Percentiles rank a stretch among this genome's conserved stretches.
phyloP scores from a whole-genome alignment of 1,140 invertebrate species.

The Aleiodes sp. region DNA sequence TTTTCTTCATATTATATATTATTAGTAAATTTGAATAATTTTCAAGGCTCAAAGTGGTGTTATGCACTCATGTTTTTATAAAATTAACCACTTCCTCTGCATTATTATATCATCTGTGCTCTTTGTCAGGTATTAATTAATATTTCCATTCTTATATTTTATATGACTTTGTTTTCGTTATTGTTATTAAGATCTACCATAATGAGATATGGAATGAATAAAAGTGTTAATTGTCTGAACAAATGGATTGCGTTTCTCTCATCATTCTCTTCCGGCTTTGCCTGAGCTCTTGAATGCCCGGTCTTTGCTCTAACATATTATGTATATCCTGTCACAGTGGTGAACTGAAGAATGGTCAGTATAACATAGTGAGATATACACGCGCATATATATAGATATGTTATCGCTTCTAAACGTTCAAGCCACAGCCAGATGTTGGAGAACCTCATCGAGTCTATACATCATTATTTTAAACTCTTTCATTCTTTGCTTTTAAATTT shows the following conservation, averaged over 20 bases:
- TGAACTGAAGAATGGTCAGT: conserved; percentile 20
- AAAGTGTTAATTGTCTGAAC: conserved; percentile 2
- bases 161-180: too few species aligned
- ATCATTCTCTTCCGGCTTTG: neutral
- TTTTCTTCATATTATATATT: too few species aligned
- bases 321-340: neutral
- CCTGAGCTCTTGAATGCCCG: too few species aligned
- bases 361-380: conserved; percentile 21
- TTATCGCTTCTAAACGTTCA: conserved; percentile 40
- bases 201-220: neutral
- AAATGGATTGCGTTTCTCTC: neutral
- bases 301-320: conserved; percentile 2
- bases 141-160: too few species aligned
- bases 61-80: neutral
- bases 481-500: conserved; percentile 32
- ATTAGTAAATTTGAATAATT: too few species aligned
- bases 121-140: neutral
- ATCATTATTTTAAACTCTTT: conserved; percentile 31
- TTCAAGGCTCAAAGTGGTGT: too few species aligned
- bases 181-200: too few species aligned
- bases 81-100: conserved; percentile 8
- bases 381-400: conserved; percentile 30
- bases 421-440: conserved; percentile 42
- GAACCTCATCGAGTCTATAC: conserved; percentile 26
- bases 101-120: conserved; percentile 8